Base-by-base conservation (phyloP, 1,140 invertebrate genomes). In the Rhysida immarginata region DNA sequence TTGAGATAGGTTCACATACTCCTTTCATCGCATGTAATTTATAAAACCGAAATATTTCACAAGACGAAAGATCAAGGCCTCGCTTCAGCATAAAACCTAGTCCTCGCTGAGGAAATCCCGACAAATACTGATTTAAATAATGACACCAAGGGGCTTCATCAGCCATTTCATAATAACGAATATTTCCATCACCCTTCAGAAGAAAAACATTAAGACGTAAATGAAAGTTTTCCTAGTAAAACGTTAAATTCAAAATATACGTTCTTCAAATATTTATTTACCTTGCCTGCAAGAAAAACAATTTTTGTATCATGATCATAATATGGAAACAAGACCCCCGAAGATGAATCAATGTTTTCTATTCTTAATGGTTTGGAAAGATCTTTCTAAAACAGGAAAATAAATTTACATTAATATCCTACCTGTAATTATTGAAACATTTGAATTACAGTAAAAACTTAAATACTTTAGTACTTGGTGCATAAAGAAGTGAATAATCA, bases 61-160 rank as follows among this genome's bases (percentile, higher is more conserved):
- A 94, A 14, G 75, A 74, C 3, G 73, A 70, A 11, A 84, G 83
- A 67, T 81, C 85, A 57, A 90, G 76, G n/a, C 91, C 93, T 61
- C 92, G 75, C 73, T 96, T 96, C 13, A 90, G 87, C 87, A 96
- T 93, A 60, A 85, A 78, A 44, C 89, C 91, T 29, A 96, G 72
- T 2, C 89, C 90, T 66, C 90, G 77, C 69, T 91, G 87, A 52
- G 88, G 87, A 66, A 81, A 81, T 2, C 87, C 85, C 14, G 91
- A 93, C n/a, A 91, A 78, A 69, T 86, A 95, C 64, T 92, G 87
- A 67, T 84, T 92, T 1, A 96, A 77, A 68, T 86, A 96, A 71
- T 93, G 84, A 56, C 89, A 76, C 70, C 83, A 92, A 0, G 90
- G 88, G 1, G 79, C 70, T 61, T 90, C 83, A 61, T 89, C 80